Evolutionary conservation across 2,797 vertebrate genomes (phyloP), one percentile per base, ranked within the genome.

Genomic region (Propithecus perrieri): DNA sequence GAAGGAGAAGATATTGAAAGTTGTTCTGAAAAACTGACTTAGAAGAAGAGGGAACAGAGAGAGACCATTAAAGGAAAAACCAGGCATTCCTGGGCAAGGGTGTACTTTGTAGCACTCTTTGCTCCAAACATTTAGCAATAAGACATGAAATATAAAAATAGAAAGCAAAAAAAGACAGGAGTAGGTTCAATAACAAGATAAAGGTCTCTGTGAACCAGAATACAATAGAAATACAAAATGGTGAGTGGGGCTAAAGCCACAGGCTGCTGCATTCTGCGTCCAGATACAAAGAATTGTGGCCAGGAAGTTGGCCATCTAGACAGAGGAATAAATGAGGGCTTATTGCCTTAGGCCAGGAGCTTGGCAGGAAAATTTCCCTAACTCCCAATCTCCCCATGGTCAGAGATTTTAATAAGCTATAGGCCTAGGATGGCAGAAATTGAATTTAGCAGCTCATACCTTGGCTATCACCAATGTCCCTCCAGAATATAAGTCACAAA

Each of bases 221-320:
- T 46, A 80, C 26, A 91, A 61, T 46, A 50, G 22, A 91, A 97
- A 85, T 80, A n/a, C 20, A 76, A 96, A 96, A 57, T 41, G 5
- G 8, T 65, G 12, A 80, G 18, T 46, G 24, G 18, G 57, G 3
- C 24, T 6, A 72, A 92, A 94, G 24, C 13, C 22, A 50, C 24
- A 50, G 41, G 1, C 59, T 74, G 9, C 46, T 69, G 35, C 24
- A 57, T 88, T 50, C 95, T 88, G 20, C 11, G 28, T 93, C 11
- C 90, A 15, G 24, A 80, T 55, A 48, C 28, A 38, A 72, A 63
- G 26, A 43, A 43, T 17, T 57, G 7, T 79, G 53, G 24, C 14
- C 69, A 43, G 43, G 53, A 84, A 69, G 50, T 38, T 69, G 20
- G 12, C 24, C 38, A 10, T 38, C 33, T 63, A 74, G 43, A 79